A percentile compares a stretch with the other conserved stretches of the same genome.
phyloP scores from a whole-genome alignment of 2,797 vertebrate species.

The Danio albolineatus region DNA sequence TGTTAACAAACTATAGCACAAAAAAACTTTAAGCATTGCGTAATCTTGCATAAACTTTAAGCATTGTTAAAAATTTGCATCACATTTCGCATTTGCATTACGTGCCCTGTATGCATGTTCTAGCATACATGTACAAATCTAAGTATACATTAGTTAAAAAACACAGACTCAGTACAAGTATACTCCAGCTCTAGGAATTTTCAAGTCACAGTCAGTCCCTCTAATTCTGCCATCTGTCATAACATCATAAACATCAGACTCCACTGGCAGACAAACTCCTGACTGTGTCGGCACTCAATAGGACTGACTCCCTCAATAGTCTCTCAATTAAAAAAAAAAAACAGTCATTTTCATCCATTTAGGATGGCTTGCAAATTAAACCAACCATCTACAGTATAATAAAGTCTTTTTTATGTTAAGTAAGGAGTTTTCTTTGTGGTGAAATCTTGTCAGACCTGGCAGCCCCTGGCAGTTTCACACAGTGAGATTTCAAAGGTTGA shows the following conservation, averaged over 20 bases:
- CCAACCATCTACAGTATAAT: constrained; percentile 17
- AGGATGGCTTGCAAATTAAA: constrained; percentile 4
- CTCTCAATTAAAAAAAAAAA: not conserved
- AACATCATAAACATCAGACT: constrained; percentile 16
- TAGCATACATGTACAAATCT: no score
- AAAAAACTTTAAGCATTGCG: no score
- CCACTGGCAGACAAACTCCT: constrained; percentile 3
- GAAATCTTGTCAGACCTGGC: constrained; percentile 37
- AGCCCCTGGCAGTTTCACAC: constrained; percentile 47
- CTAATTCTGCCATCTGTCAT: constrained; percentile 26
- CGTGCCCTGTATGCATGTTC: no score
- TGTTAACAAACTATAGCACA: no score
- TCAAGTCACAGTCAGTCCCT: not conserved
- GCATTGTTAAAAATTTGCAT: no score
- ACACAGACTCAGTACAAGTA: not conserved
- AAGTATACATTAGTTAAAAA: no score
- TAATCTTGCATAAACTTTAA: no score
- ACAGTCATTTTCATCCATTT: not conserved
- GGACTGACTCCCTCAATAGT: not conserved
- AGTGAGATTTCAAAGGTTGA: constrained; percentile 19
- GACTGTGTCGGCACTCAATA: not conserved
- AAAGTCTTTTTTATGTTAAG: constrained; percentile 25
- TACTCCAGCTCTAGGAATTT: not conserved
- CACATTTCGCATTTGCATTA: no score
- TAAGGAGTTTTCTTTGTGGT: constrained; percentile 42